Evolutionary conservation across 2,888 invertebrate species (phyloP).

Genomic region (Drosophila mulleri): DNA sequence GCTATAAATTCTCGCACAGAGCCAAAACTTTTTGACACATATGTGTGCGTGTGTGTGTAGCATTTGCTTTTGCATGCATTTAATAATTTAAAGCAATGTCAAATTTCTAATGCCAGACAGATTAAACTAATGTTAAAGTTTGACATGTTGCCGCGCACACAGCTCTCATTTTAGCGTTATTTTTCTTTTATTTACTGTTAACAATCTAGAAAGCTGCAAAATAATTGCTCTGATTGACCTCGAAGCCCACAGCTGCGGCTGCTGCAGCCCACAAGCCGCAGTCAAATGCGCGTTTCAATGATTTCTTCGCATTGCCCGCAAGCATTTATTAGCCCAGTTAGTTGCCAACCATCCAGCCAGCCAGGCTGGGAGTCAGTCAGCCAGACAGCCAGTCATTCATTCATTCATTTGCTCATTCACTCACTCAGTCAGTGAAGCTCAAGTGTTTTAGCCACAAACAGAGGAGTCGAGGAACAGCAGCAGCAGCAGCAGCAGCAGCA

Average conservation of each 20-base stretch:
- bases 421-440: constrained; percentile 21
- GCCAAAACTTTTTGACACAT: constrained; percentile 67
- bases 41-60: constrained; percentile 26
- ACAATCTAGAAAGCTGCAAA: constrained; percentile 20
- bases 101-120: constrained; percentile 42
- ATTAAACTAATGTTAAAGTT: constrained; percentile 23
- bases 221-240: constrained; percentile 71
- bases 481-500: constrained; percentile 2
- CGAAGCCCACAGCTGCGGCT: constrained; percentile 63
- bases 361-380: constrained; percentile 8
- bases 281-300: constrained; percentile 65
- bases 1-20: constrained; percentile 63
- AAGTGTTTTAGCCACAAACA: constrained; percentile 47
- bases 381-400: not conserved
- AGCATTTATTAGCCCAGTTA: constrained; percentile 33
- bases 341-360: constrained; percentile 17
- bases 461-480: not conserved
- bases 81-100: constrained; percentile 60
- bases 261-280: constrained; percentile 50
- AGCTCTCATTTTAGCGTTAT: not conserved
- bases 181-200: constrained; percentile 4
- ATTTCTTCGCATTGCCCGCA: constrained; percentile 26
- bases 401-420: constrained; percentile 11
- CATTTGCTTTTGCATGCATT: constrained; percentile 42
- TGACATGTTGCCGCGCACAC: constrained; percentile 16